Evolutionary conservation across 1,140 invertebrate species (phyloP).

Genomic region (Pectinophora gossypiella): DNA sequence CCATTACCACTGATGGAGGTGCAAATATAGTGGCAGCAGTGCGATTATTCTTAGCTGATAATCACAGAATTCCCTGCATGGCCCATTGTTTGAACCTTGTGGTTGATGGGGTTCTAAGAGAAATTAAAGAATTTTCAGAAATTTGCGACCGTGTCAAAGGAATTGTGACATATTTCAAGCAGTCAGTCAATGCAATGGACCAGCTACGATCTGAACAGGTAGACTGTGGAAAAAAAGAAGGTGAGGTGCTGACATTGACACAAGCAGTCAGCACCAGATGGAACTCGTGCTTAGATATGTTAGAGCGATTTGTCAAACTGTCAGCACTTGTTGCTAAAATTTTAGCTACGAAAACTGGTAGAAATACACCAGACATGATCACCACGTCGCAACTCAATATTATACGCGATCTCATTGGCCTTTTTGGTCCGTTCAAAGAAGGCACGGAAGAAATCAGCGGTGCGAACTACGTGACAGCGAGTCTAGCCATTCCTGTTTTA

Average conservation of each 20-base stretch:
- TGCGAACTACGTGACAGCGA: constrained; percentile 28
- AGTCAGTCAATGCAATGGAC: too few relatives aligned
- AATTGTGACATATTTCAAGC: too few relatives aligned
- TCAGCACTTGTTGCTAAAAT: constrained; percentile 33
- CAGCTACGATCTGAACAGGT: too few relatives aligned
- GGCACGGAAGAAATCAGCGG: constrained; percentile 28
- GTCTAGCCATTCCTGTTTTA: constrained; percentile 32
- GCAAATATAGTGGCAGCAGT: too few relatives aligned
- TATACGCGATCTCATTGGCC: constrained; percentile 25
- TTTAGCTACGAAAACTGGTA: constrained; percentile 19
- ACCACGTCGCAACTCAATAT: constrained; percentile 26
- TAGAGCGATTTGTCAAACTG: constrained; percentile 16
- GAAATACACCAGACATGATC: constrained; percentile 31
- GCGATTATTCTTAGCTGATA: too few relatives aligned
- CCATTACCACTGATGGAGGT: too few relatives aligned
- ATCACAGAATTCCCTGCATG: too few relatives aligned
- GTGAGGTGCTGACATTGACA: constrained; percentile 30
- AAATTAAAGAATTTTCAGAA: too few relatives aligned
- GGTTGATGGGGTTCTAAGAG: too few relatives aligned
- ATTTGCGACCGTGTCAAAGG: too few relatives aligned
- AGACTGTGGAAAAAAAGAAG: constrained; percentile 28
- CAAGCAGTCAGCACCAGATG: constrained; percentile 32
- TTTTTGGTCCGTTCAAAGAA: constrained; percentile 30
- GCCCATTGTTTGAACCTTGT: too few relatives aligned
- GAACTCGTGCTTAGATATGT: constrained; percentile 30